Evolutionary conservation across 2,113 vertebrate genomes (phyloP).

Genomic region (Ancistrus triradiatus): DNA sequence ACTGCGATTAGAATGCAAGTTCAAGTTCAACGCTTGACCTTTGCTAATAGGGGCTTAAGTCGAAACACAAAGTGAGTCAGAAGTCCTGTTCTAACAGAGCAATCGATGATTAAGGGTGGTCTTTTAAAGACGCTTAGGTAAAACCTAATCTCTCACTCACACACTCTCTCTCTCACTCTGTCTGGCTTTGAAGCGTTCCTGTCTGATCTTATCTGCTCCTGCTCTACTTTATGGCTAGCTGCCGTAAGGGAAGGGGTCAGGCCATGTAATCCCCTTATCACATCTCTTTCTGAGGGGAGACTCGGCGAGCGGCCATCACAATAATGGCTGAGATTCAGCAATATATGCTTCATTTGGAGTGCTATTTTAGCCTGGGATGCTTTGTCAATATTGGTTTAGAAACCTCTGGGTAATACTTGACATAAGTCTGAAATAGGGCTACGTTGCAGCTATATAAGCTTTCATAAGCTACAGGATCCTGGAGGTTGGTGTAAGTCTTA

Average conservation of each 20-base stretch:
- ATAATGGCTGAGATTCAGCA: too few species aligned
- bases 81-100: background rate
- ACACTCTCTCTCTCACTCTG: too few species aligned
- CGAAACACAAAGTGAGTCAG: background rate
- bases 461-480: too few species aligned
- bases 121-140: constrained; percentile 4
- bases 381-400: too few species aligned
- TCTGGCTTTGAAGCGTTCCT: background rate
- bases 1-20: too few species aligned
- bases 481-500: too few species aligned
- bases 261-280: constrained; percentile 44
- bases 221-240: constrained; percentile 24
- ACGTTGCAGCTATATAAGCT: too few species aligned
- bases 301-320: background rate
- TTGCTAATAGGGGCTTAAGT: constrained; percentile 11
- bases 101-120: constrained; percentile 2
- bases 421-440: too few species aligned
- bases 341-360: too few species aligned
- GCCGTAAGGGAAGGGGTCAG: constrained; percentile 35
- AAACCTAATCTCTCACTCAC: too few species aligned
- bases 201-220: constrained; percentile 40
- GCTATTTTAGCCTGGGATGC: too few species aligned
- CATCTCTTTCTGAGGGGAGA: constrained; percentile 25
- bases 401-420: too few species aligned
- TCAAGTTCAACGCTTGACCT: background rate